Base-by-base conservation (phyloP, 2,113 vertebrate genomes). In the Cephalopholis sonnerati region DNA sequence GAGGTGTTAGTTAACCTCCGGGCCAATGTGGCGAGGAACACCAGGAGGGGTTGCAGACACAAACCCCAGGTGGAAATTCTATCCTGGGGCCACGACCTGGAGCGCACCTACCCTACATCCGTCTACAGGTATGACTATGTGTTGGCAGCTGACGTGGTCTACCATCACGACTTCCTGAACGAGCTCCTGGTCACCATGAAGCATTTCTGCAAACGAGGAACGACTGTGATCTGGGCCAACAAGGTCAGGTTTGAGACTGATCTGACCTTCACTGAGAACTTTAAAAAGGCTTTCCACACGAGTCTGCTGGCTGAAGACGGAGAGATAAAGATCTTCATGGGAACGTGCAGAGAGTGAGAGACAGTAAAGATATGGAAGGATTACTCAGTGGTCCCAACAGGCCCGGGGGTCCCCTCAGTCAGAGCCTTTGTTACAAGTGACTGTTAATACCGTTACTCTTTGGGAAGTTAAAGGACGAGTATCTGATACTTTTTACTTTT, bases 171-270 rank as follows among this genome's bases (percentile, higher is more conserved):
- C 84, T 97, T 91, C 89, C 82, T 98, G 81, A 90, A 96, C 0
- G 72, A 96, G 70, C 94, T 99, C 74, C 93, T 99, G 57, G 27
- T 46, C 92, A 98, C 98, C 65, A 97, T 99, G 96, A 91, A 51
- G 1, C 83, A 99, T 83, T 96, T 99, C 39, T 97, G 97, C 71
- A 95, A 90, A 81, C 95, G 96, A 0, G 97, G 96, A 64, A 98
- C 97, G 0, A 94, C 94, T 18, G 18, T 99, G 81, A 91, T 99
- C 53, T 98, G 97, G 98, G 96, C 97, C 75, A 98, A 99, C 91
- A 99, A 97, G 93, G 94, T 98, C 88, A 91, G 97, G 67, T 95
- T 97, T 88, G 95, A 87, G 66, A 87, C 93, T 0, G 98, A 99
- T 81, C 94, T 96, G 0, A 94, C 93, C 17, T 99, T 99, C 89